A percentile compares a stretch with the other conserved stretches of the same genome.
Evolutionary conservation across 2,888 invertebrate genomes (phyloP).

Genomic region (Amiota mariae): DNA sequence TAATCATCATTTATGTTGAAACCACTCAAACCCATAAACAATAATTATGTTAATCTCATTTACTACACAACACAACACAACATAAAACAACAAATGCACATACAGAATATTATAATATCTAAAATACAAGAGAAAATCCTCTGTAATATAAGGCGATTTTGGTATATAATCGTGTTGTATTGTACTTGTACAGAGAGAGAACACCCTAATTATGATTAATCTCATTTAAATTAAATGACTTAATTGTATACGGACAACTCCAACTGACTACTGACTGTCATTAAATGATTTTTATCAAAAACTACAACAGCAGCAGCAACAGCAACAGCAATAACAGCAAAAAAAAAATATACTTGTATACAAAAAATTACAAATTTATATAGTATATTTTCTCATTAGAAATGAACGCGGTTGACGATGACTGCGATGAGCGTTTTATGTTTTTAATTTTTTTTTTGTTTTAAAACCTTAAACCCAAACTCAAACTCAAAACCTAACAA

Average conservation of each 20-base stretch:
- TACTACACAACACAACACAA: too few species aligned
- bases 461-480: too few species aligned
- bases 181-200: neutral
- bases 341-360: conserved; percentile 41
- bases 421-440: too few species aligned
- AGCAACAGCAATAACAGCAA: conserved; percentile 29
- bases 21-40: neutral
- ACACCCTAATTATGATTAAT: conserved; percentile 62
- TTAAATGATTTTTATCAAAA: conserved; percentile 66
- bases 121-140: too few species aligned
- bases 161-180: too few species aligned
- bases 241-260: conserved; percentile 54
- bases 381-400: conserved; percentile 25
- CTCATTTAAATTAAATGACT: conserved; percentile 68
- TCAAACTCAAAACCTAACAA: too few species aligned
- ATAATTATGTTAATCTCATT: too few species aligned
- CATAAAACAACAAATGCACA: conserved; percentile 37
- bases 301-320: conserved; percentile 30
- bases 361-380: neutral
- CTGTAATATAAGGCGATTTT: too few species aligned
- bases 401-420: neutral
- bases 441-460: too few species aligned
- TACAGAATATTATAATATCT: too few species aligned
- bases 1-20: too few species aligned
- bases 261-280: conserved; percentile 52